Percentiles rank a stretch among this genome's conserved stretches.
These are phyloP conservation scores for Drosophila albomicans DNA, from an alignment of 1,140 invertebrate species.

Conservation along the genomic window DNA sequence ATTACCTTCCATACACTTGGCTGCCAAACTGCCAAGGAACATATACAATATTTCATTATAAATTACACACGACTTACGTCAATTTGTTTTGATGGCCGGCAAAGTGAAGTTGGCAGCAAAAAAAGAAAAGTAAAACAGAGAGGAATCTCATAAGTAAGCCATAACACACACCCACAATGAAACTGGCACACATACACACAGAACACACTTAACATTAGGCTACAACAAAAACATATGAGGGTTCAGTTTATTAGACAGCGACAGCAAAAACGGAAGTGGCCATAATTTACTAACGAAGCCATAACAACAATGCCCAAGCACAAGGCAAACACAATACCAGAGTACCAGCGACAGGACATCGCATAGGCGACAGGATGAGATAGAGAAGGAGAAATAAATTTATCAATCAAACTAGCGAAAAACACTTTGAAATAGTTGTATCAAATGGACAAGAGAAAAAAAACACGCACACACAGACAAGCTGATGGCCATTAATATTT, in stretches of 20 bases:
- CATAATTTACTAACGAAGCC: constrained; percentile 82
- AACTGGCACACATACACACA: constrained; percentile 20
- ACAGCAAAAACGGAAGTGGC: constrained; percentile 76
- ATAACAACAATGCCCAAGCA: constrained; percentile 65
- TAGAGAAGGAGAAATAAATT: constrained; percentile 62
- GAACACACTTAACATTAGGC: constrained; percentile 11
- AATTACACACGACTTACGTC: constrained; percentile 83
- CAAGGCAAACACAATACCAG: constrained; percentile 37
- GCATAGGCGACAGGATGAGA: constrained; percentile 3
- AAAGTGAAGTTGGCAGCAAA: constrained; percentile 68
- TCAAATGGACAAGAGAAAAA: constrained; percentile 39
- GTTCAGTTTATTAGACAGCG: constrained; percentile 78
- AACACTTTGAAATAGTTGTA: constrained; percentile 78
- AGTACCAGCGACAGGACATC: constrained; percentile 6
- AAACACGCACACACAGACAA: constrained; percentile 23
- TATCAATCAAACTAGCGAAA: constrained; percentile 74
- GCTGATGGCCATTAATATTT: constrained; percentile 78
- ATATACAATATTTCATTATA: constrained; percentile 83
- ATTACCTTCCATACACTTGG: constrained; percentile 78
- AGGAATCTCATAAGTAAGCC: constrained; percentile 72
- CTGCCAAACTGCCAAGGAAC: constrained; percentile 77
- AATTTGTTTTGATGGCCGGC: constrained; percentile 78
- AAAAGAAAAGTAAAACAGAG: constrained; percentile 33
- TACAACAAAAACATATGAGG: constrained; percentile 54
- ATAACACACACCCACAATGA: constrained; percentile 60